Evolutionary conservation across 1,140 invertebrate genomes (phyloP).

Genomic region (Muscidifurax raptorellus): DNA sequence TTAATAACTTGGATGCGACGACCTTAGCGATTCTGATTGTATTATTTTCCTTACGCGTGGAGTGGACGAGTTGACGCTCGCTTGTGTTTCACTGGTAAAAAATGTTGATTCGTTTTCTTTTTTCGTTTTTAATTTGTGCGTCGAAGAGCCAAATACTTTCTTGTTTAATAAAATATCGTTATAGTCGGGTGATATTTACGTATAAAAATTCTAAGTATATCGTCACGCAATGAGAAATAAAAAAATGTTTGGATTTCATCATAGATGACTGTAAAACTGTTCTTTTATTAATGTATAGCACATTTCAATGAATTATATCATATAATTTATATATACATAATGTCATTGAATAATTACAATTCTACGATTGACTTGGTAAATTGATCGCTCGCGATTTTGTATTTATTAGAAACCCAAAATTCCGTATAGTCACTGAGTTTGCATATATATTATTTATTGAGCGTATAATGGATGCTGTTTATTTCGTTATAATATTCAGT

Average conservation of each 20-base stretch:
- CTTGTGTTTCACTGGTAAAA: conserved; percentile 1
- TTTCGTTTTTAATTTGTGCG: conserved; percentile 11
- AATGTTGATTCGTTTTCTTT: background rate
- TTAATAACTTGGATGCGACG: conserved; percentile 4
- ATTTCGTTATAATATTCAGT: too few species aligned
- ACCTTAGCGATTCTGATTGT: conserved; percentile 23
- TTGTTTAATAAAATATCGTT: conserved; percentile 16
- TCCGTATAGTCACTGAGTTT: too few species aligned
- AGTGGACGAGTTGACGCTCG: background rate
- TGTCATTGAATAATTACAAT: too few species aligned
- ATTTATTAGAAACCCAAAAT: background rate
- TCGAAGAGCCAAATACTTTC: conserved; percentile 21
- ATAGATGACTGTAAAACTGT: background rate
- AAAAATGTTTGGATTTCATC: background rate
- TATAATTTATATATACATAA: background rate
- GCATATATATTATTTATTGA: background rate
- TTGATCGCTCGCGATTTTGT: too few species aligned
- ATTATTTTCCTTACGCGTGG: background rate
- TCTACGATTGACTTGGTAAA: too few species aligned
- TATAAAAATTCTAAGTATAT: background rate
- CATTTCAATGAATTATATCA: background rate
- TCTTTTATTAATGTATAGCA: background rate
- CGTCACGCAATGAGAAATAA: background rate
- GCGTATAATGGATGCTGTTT: background rate
- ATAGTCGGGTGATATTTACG: background rate